Evolutionary conservation across 2,113 vertebrate species (phyloP).

Genomic region (Antechinus stuartii): DNA sequence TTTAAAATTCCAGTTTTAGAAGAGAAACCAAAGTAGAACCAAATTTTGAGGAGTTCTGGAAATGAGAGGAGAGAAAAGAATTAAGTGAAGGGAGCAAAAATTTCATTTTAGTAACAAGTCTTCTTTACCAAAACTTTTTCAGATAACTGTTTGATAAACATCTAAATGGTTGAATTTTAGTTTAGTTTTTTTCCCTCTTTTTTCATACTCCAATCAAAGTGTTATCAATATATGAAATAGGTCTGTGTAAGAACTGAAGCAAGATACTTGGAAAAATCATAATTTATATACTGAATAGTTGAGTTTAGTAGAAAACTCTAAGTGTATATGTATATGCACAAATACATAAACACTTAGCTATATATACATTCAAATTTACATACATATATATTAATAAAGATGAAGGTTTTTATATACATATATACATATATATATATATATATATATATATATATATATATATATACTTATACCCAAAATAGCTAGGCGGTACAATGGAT

Average conservation of each 20-base stretch:
- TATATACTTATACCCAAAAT: background rate
- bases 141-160: slow-evolving; percentile 16
- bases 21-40: slow-evolving; percentile 12
- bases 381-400: background rate
- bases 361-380: background rate
- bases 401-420: too few relatives aligned
- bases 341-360: background rate
- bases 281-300: background rate
- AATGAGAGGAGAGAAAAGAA: background rate
- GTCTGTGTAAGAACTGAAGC: background rate
- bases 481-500: background rate
- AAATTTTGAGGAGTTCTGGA: slow-evolving; percentile 36
- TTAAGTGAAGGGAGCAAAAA: background rate
- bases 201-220: background rate
- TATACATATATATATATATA: background rate
- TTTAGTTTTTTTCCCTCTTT: background rate
- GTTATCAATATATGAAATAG: background rate
- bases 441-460: background rate
- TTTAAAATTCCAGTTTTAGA: slow-evolving; percentile 48
- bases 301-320: background rate
- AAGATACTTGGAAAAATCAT: background rate
- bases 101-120: background rate
- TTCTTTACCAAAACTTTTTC: slow-evolving; percentile 24
- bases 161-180: background rate
- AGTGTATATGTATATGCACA: background rate